Percentiles rank a stretch among this genome's conserved stretches.
Conservation (phyloP, 2,113 vertebrate species). For the Zosterops hypoxanthus region DNA sequence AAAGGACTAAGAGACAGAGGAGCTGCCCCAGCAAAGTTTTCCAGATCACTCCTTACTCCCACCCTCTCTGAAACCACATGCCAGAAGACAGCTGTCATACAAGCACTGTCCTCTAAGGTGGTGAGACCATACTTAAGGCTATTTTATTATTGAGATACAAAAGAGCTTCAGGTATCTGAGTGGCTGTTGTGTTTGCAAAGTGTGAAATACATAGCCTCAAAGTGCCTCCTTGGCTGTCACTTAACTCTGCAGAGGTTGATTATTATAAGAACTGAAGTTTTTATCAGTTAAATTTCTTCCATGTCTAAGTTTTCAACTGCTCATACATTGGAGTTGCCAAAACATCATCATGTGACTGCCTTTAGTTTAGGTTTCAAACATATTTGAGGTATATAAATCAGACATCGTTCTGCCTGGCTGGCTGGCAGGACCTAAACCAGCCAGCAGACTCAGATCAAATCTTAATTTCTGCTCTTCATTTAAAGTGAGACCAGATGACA, state of each 20-base stretch:
- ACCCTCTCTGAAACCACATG: fast-evolving
- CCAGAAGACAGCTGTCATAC: neutral
- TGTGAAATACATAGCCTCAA: neutral
- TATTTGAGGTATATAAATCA: conserved; percentile 43
- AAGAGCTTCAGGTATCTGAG: neutral
- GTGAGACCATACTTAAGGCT: neutral
- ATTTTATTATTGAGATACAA: neutral
- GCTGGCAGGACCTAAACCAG: neutral
- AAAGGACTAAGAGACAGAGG: neutral
- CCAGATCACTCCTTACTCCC: neutral
- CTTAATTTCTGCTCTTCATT: conserved; percentile 37
- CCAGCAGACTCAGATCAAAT: conserved; percentile 17
- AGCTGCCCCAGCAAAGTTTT: neutral
- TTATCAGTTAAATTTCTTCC: conserved; percentile 3
- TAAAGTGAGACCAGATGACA: neutral
- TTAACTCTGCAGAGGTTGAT: neutral
- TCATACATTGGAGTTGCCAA: neutral
- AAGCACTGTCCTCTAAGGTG: neutral
- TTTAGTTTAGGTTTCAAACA: conserved; percentile 21
- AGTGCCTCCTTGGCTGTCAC: neutral
- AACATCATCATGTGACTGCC: neutral
- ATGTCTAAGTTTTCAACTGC: neutral
- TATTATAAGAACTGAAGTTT: neutral
- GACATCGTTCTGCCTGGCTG: neutral
- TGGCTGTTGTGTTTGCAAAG: neutral